Conservation (phyloP, 2,113 vertebrate genomes). For the Psephotus haematonotus region DNA sequence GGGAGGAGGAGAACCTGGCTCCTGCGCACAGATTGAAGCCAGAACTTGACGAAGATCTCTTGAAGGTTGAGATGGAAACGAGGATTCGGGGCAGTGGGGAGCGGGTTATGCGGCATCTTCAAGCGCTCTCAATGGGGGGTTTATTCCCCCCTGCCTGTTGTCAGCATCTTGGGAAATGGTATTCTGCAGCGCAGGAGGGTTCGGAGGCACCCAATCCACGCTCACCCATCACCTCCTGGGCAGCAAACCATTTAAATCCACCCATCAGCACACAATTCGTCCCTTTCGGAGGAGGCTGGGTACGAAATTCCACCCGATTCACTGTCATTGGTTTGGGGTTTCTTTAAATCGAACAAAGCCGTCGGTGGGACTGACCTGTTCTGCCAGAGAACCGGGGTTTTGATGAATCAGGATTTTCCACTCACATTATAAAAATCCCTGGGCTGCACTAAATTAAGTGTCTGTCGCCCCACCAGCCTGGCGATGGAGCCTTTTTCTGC, state of each 20-base stretch:
- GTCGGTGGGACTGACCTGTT: not conserved
- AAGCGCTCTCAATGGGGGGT: not conserved
- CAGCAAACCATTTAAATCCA: not conserved
- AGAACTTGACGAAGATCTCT: not conserved
- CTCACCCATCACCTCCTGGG: not conserved
- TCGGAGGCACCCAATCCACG: rapidly evolving
- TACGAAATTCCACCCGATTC: not conserved
- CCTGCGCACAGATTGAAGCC: not conserved
- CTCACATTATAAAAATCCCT: not conserved
- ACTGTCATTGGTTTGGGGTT: not conserved
- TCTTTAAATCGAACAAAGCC: not conserved
- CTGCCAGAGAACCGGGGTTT: not conserved
- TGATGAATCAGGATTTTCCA: conserved; percentile 53
- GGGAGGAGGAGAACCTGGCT: not conserved
- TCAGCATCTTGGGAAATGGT: not conserved
- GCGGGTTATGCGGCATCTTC: not conserved
- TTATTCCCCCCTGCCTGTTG: not conserved
- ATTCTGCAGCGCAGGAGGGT: not conserved
- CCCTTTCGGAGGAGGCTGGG: not conserved
- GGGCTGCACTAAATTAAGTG: conserved; percentile 18
- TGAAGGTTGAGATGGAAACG: not conserved
- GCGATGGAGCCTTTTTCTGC: conserved; percentile 39
- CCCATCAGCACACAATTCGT: not conserved
- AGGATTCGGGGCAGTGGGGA: not conserved
- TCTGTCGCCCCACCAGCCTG: not conserved